Percentiles rank a stretch among this genome's conserved stretches.
Evolutionary conservation across 2,888 invertebrate genomes (phyloP).

Genomic region (Notodonta ziczac): DNA sequence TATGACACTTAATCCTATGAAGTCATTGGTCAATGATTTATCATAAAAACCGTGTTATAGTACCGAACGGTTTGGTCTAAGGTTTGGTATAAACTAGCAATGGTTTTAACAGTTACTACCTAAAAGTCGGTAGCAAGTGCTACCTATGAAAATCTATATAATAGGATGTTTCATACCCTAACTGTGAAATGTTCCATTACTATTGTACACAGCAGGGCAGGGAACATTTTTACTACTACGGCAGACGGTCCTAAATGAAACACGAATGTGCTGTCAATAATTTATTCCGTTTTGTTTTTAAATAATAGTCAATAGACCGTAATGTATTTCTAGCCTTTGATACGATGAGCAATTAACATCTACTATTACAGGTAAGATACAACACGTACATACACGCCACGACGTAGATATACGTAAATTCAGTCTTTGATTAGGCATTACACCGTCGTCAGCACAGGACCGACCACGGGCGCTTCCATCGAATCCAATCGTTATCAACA

Average conservation of each 20-base stretch:
- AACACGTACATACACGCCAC: slow-evolving; percentile 53
- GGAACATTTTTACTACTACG: no score
- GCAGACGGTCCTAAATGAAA: slow-evolving; percentile 5
- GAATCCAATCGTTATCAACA: slow-evolving; percentile 30
- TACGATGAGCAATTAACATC: slow-evolving; percentile 75
- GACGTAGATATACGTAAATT: slow-evolving; percentile 72
- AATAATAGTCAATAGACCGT: slow-evolving; percentile 80
- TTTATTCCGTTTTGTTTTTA: slow-evolving; percentile 52
- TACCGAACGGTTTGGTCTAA: no score
- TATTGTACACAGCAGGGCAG: no score
- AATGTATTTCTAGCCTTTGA: slow-evolving; percentile 69
- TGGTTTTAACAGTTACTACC: no score
- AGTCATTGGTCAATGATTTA: no score
- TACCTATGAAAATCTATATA: no score
- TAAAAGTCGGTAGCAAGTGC: no score
- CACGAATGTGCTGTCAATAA: slow-evolving; percentile 37
- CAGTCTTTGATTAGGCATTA: slow-evolving; percentile 80
- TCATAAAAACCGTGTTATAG: no score
- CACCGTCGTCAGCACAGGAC: slow-evolving; percentile 38
- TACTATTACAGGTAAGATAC: slow-evolving; percentile 47
- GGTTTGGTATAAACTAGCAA: no score
- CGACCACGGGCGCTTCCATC: slow-evolving; percentile 43
- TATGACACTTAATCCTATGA: no score
- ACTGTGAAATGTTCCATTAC: no score
- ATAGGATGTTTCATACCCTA: no score